Conservation (phyloP, 2,113 vertebrate genomes). For the Holacanthus passer region DNA sequence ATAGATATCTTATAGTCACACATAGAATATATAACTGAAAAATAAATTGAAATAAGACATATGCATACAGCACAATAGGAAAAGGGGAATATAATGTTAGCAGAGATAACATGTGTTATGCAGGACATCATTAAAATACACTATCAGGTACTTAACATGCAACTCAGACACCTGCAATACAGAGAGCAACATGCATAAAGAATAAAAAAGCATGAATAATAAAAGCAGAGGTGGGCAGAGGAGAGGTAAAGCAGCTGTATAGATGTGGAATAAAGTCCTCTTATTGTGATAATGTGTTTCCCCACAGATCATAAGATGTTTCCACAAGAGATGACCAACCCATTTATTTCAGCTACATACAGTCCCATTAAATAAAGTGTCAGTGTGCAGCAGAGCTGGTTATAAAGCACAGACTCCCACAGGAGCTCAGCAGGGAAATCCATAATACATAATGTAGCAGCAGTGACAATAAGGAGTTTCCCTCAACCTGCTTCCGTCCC, state of each 20-base stretch:
- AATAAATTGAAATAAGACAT: neutral
- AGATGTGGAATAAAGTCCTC: neutral
- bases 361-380: slow-evolving; percentile 21
- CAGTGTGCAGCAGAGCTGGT: slow-evolving; percentile 15
- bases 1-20: neutral
- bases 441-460: slow-evolving; percentile 41
- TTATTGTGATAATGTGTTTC: neutral
- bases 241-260: neutral
- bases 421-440: slow-evolving; percentile 52
- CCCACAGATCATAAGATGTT: neutral
- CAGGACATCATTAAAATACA: neutral
- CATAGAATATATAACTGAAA: neutral
- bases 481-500: neutral
- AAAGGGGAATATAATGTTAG: neutral
- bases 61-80: neutral
- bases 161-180: neutral
- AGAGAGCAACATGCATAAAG: neutral
- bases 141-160: neutral
- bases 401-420: slow-evolving; percentile 28
- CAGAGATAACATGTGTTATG: neutral
- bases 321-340: neutral
- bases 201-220: neutral
- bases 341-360: neutral
- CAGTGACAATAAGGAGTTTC: slow-evolving; percentile 53
- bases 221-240: neutral